phyloP scores from a whole-genome alignment of 2,113 vertebrate species.

The Tyto alba region DNA sequence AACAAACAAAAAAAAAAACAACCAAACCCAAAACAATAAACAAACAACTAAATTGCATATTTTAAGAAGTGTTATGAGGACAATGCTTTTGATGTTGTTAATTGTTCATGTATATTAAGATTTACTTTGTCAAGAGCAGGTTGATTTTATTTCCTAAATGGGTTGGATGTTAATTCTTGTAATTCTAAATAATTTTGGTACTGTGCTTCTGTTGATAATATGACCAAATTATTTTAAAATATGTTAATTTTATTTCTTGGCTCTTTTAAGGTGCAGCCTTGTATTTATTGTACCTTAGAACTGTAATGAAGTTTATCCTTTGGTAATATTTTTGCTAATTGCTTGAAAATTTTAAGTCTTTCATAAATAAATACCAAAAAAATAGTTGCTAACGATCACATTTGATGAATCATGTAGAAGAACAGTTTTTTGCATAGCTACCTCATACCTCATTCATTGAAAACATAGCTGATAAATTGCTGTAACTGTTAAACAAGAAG shows the following conservation, averaged over 20 bases:
- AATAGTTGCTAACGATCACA: neutral
- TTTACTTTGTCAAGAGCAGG: conserved; percentile 52
- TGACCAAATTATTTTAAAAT: neutral
- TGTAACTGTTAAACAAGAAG: conserved; percentile 51
- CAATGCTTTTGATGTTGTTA: conserved; percentile 39
- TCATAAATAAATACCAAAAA: neutral
- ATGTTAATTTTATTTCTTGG: conserved; percentile 27
- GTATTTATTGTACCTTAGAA: conserved; percentile 15
- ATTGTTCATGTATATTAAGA: conserved; percentile 47
- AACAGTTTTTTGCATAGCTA: conserved; percentile 1
- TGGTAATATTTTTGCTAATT: conserved; percentile 37
- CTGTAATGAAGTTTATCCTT: conserved; percentile 3
- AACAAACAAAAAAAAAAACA: no score
- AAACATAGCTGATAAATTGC: conserved; percentile 52
- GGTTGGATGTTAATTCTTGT: conserved; percentile 35
- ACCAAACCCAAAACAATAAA: no score
- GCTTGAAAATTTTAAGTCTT: conserved; percentile 27
- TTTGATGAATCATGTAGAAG: neutral
- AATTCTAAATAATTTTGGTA: conserved; percentile 58
- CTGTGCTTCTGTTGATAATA: conserved; percentile 27
- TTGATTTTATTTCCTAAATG: conserved; percentile 62
- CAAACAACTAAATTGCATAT: neutral
- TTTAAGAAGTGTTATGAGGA: conserved; percentile 55
- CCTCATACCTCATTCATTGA: conserved; percentile 17
- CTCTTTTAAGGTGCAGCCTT: conserved; percentile 21